Evolutionary conservation across 2,888 invertebrate genomes (phyloP).

Genomic region (Allophyes oxyacanthae): DNA sequence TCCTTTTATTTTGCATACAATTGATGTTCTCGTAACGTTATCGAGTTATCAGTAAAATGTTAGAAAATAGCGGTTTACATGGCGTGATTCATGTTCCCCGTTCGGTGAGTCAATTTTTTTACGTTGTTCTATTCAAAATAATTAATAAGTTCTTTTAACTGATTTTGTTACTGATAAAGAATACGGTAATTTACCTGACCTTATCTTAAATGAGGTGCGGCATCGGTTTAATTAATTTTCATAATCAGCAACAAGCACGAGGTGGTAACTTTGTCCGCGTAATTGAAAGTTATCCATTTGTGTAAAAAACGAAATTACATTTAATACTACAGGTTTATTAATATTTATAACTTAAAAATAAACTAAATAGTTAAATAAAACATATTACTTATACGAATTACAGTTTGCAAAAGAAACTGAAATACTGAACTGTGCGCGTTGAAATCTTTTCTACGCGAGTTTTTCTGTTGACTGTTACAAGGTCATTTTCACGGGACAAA

Average conservation of each 20-base stretch:
- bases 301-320: too few relatives aligned
- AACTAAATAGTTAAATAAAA: too few relatives aligned
- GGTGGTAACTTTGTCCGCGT: neutral
- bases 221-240: slow-evolving; percentile 11
- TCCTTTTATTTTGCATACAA: slow-evolving; percentile 64
- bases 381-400: too few relatives aligned
- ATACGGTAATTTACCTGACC: slow-evolving; percentile 28
- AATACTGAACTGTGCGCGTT: slow-evolving; percentile 54
- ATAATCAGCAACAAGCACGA: slow-evolving; percentile 15
- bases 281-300: too few relatives aligned
- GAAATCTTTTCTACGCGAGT: slow-evolving; percentile 61
- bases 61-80: slow-evolving; percentile 74
- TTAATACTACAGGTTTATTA: too few relatives aligned
- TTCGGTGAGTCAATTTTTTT: slow-evolving; percentile 71
- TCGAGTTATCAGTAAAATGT: slow-evolving; percentile 74
- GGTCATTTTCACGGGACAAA: slow-evolving; percentile 22
- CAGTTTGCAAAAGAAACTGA: too few relatives aligned
- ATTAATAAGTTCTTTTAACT: slow-evolving; percentile 43
- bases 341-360: too few relatives aligned
- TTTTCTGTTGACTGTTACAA: slow-evolving; percentile 27
- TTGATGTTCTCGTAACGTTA: slow-evolving; percentile 69
- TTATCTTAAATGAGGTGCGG: slow-evolving; percentile 5
- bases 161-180: slow-evolving; percentile 38
- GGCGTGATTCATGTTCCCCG: slow-evolving; percentile 71
- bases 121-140: slow-evolving; percentile 40